phyloP scores from a whole-genome alignment of 2,113 vertebrate genomes.

The Cettia cetti region DNA sequence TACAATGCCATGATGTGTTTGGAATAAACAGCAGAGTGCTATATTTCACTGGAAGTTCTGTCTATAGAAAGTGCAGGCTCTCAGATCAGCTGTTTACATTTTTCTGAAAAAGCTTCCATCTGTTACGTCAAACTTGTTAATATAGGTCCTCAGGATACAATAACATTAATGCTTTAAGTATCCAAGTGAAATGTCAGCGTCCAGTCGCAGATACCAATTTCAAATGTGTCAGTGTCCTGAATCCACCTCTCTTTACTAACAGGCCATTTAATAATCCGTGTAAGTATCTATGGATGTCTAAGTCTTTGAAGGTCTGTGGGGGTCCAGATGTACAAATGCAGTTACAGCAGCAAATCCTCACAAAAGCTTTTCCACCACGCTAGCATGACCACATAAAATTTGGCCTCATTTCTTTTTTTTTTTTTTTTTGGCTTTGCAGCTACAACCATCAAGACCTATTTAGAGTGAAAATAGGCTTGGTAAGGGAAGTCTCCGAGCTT shows the following conservation, averaged over 20 bases:
- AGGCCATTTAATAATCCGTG: constrained; percentile 56
- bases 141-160: constrained; percentile 58
- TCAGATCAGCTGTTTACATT: constrained; percentile 67
- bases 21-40: constrained; percentile 45
- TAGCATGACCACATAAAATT: constrained; percentile 43
- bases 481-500: background rate
- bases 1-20: constrained; percentile 16
- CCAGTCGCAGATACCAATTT: constrained; percentile 38
- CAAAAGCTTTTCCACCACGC: constrained; percentile 42
- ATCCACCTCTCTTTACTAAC: constrained; percentile 59
- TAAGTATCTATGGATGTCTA: constrained; percentile 46
- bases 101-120: constrained; percentile 66
- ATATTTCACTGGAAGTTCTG: constrained; percentile 53
- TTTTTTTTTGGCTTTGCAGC: constrained; percentile 18
- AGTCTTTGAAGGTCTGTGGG: constrained; percentile 41
- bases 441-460: constrained; percentile 1
- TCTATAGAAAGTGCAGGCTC: constrained; percentile 54
- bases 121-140: constrained; percentile 68
- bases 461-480: constrained; percentile 22
- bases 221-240: constrained; percentile 60
- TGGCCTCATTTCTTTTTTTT: constrained; percentile 23
- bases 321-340: constrained; percentile 63
- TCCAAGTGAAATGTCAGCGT: constrained; percentile 59
- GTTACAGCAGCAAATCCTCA: constrained; percentile 55
- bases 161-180: constrained; percentile 67